Percentiles rank a stretch among this genome's conserved stretches.
Evolutionary conservation across 1,140 invertebrate genomes (phyloP).

Genomic region (Aphelinus atriplicis): DNA sequence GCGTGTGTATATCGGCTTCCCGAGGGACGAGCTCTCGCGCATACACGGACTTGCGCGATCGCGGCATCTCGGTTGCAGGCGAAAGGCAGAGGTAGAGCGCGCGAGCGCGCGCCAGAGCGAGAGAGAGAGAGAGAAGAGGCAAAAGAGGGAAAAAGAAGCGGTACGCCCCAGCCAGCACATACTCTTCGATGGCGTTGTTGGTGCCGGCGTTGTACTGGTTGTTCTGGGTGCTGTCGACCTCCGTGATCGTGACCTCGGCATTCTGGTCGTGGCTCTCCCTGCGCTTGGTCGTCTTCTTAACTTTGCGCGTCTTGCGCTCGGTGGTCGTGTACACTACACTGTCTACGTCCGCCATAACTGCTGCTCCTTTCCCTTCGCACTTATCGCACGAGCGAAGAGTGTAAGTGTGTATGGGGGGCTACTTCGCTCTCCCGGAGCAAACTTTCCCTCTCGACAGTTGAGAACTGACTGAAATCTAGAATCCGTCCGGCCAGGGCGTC

Average conservation of each 20-base stretch:
- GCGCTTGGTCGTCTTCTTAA: conserved; percentile 86
- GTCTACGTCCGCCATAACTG: conserved; percentile 84
- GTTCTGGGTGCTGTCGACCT: conserved; percentile 78
- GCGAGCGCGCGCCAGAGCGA: not conserved
- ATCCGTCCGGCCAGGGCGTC: conserved; percentile 59
- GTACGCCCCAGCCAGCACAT: conserved; percentile 73
- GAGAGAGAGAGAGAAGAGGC: conserved; percentile 14
- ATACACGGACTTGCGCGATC: not conserved
- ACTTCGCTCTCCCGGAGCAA: conserved; percentile 29
- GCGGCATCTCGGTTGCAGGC: not conserved
- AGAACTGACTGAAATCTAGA: conserved; percentile 68
- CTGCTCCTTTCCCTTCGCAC: too few species aligned
- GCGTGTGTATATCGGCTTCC: not conserved
- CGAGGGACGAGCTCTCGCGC: not conserved
- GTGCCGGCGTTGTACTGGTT: conserved; percentile 70
- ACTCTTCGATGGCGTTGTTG: conserved; percentile 77
- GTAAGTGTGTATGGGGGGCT: not conserved
- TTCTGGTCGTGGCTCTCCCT: conserved; percentile 76
- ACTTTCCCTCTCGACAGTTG: conserved; percentile 61
- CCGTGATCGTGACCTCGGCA: conserved; percentile 83
- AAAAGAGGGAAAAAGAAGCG: conserved; percentile 17
- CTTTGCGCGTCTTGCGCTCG: conserved; percentile 87
- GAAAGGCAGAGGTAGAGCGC: not conserved
- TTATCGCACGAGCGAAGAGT: not conserved
- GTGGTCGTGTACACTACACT: conserved; percentile 84